Conservation (phyloP, 2,113 vertebrate genomes). For the Synodontis membranacea region DNA sequence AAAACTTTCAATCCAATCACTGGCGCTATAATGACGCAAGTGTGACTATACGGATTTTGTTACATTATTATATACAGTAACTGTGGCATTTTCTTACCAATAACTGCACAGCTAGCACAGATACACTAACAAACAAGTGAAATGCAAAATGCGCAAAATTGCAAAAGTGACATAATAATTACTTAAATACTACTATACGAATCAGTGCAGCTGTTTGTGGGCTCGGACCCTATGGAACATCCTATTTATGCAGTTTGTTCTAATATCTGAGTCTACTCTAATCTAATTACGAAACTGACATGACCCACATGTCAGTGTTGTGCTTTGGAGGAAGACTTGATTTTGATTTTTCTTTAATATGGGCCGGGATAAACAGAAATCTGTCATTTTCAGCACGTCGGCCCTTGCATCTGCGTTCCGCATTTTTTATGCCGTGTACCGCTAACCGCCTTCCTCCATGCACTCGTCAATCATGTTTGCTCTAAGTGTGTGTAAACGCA, state of each 20-base stretch:
- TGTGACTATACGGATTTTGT: not conserved
- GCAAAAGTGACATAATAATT: not conserved
- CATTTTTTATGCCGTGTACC: conserved; percentile 5
- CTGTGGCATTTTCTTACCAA: not conserved
- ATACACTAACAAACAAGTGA: no score
- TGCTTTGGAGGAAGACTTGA: not conserved
- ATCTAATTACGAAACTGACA: not conserved
- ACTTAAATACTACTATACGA: not conserved
- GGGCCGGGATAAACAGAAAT: not conserved
- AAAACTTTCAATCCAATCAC: no score
- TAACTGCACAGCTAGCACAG: not conserved
- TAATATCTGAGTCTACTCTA: not conserved
- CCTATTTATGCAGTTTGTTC: not conserved
- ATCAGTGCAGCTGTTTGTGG: not conserved
- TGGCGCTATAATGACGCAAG: no score
- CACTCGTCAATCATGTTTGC: conserved; percentile 49
- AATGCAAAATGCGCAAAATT: not conserved
- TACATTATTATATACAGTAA: not conserved
- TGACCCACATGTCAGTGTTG: not conserved
- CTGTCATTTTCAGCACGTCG: not conserved
- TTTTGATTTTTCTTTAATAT: not conserved
- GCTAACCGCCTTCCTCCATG: not conserved
- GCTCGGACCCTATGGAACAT: not conserved
- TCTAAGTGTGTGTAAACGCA: conserved; percentile 46
- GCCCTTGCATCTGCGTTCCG: not conserved